Conservation (phyloP, 2,888 invertebrate species). For the Esperia sulphurella region DNA sequence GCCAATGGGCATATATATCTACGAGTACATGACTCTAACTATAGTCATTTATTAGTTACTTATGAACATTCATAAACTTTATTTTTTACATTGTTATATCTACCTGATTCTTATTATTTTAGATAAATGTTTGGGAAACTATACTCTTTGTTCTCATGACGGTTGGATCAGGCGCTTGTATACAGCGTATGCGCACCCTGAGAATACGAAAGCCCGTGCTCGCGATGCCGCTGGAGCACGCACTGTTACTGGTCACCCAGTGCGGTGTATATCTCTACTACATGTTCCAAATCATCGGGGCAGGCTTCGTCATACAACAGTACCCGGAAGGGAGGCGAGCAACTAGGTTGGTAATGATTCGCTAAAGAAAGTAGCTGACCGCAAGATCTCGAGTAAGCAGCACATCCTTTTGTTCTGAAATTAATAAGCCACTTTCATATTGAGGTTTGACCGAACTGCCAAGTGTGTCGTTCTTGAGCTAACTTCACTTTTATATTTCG, state of each 20-base stretch:
- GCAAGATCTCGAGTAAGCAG: no score
- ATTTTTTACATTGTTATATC: no score
- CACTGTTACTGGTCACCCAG: conserved; percentile 87
- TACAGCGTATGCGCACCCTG: conserved; percentile 61
- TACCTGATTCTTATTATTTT: conserved; percentile 8
- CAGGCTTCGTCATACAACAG: conserved; percentile 75
- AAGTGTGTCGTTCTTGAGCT: no score
- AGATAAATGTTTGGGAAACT: conserved; percentile 80
- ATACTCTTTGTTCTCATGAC: conserved; percentile 65
- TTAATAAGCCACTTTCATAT: no score
- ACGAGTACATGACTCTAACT: no score
- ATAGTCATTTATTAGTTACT: no score
- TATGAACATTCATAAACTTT: no score
- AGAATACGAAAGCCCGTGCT: conserved; percentile 50
- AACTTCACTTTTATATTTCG: no score
- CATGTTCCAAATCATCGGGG: conserved; percentile 87
- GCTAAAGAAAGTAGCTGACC: no score
- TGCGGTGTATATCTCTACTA: conserved; percentile 89
- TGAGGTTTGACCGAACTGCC: no score
- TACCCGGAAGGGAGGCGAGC: conserved; percentile 55
- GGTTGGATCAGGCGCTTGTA: conserved; percentile 58
- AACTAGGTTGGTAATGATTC: conserved; percentile 43
- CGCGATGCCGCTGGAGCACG: conserved; percentile 81
- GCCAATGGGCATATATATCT: no score
- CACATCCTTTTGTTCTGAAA: no score